Conservation (phyloP, 2,113 vertebrate genomes). For the Seriola dumerili region DNA sequence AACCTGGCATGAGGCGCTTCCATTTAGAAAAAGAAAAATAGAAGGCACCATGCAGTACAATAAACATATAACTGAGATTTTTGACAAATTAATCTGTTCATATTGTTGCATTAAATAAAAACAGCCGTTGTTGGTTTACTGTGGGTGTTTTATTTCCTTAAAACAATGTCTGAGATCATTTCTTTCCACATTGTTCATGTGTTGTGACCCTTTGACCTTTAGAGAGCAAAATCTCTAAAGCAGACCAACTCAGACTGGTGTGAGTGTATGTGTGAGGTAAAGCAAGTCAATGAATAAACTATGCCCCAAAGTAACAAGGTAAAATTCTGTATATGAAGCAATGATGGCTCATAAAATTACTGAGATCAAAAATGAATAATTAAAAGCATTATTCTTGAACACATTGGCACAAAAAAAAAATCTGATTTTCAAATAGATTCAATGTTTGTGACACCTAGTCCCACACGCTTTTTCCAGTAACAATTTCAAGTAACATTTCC, state of each 20-base stretch:
- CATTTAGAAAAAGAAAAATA: not conserved
- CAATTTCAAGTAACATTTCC: constrained; percentile 35
- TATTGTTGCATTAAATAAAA: not conserved
- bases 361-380: not conserved
- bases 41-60: not conserved
- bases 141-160: constrained; percentile 56
- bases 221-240: constrained; percentile 21
- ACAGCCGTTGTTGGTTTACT: constrained; percentile 19
- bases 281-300: not conserved
- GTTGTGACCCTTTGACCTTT: constrained; percentile 10
- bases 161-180: constrained; percentile 10
- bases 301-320: not conserved
- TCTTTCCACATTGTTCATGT: constrained; percentile 18
- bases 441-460: not conserved
- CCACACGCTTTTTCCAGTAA: constrained; percentile 4
- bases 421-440: not conserved
- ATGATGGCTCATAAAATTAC: not conserved
- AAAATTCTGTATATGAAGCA: not conserved
- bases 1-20: not conserved
- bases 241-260: not conserved
- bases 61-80: not conserved
- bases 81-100: not conserved
- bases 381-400: constrained; percentile 15
- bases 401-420: constrained; percentile 5
- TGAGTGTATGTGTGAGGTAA: not conserved